Conservation (phyloP, 2,888 invertebrate species). For the Microctonus aethiopoides region DNA sequence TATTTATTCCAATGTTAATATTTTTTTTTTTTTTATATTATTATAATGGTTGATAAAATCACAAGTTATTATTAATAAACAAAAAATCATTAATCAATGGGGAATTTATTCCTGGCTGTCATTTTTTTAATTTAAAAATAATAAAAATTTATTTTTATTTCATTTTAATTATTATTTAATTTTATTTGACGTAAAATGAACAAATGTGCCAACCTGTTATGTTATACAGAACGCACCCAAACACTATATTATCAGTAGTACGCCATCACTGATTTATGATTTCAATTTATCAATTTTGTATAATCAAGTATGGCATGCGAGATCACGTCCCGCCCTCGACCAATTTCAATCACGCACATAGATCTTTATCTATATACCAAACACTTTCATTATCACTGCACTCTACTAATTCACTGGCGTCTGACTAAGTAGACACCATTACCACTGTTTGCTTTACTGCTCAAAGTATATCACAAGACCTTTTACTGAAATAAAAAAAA, state of each 20-base stretch:
- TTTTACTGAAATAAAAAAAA: too few relatives aligned
- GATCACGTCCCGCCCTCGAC: conserved; percentile 2
- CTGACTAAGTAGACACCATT: neutral
- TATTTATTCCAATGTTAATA: too few relatives aligned
- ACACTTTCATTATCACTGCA: conserved; percentile 2
- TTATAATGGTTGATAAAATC: too few relatives aligned
- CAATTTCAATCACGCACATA: conserved; percentile 2
- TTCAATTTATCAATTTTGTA: conserved; percentile 2
- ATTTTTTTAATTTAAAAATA: too few relatives aligned
- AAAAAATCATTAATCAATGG: too few relatives aligned
- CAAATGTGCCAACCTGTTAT: neutral
- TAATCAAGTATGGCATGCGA: conserved; percentile 2
- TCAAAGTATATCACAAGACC: neutral
- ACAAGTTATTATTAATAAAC: too few relatives aligned
- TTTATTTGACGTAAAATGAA: neutral
- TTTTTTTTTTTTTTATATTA: too few relatives aligned
- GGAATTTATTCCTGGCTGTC: too few relatives aligned
- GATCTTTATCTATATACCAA: neutral
- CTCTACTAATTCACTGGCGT: neutral
- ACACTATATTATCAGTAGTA: neutral
- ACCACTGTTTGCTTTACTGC: neutral
- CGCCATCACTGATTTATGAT: neutral
- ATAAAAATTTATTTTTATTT: neutral
- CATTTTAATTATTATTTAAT: neutral
- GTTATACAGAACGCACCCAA: neutral